Percentiles rank a stretch among this genome's conserved stretches.
These are phyloP conservation scores for Stenurella melanura DNA, from an alignment of 2,888 invertebrate species.

Conservation along the genomic window DNA sequence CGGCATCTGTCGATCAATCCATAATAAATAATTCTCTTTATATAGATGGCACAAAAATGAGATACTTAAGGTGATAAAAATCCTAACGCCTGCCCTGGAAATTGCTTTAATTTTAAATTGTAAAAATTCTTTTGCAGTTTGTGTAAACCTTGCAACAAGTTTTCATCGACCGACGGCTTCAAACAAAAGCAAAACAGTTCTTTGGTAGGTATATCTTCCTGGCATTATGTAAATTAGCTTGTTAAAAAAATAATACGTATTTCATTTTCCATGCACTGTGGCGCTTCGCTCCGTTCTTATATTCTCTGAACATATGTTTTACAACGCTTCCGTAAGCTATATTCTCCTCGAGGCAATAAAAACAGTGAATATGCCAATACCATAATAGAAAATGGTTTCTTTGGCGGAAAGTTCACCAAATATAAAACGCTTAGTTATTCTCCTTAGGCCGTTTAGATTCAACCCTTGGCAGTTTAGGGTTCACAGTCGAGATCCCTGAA, in stretches of 20 bases:
- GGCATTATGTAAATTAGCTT: not conserved
- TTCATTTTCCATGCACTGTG: not conserved
- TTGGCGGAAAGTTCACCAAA: conserved; percentile 29
- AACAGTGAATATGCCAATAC: conserved; percentile 9
- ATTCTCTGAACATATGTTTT: conserved; percentile 14
- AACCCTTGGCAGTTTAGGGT: conserved; percentile 35
- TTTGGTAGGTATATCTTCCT: not conserved
- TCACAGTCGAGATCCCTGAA: conserved; percentile 22
- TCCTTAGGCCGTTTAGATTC: conserved; percentile 31
- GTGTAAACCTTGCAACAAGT: not conserved
- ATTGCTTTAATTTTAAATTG: not conserved
- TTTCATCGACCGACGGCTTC: not conserved
- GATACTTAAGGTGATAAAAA: too few species aligned
- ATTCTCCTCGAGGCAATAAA: conserved; percentile 16
- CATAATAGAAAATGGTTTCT: conserved; percentile 10
- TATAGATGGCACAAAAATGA: too few species aligned
- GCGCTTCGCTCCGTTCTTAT: not conserved
- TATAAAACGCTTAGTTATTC: conserved; percentile 32
- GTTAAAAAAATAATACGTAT: not conserved
- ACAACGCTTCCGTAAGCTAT: conserved; percentile 20
- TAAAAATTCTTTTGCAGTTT: not conserved
- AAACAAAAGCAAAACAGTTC: not conserved
- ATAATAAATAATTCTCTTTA: too few species aligned
- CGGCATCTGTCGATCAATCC: too few species aligned
- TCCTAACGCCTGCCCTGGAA: not conserved